Percentiles rank a stretch among this genome's conserved stretches.
Evolutionary conservation across 2,888 invertebrate genomes (phyloP).

Genomic region (Hypselothyrea guttata): DNA sequence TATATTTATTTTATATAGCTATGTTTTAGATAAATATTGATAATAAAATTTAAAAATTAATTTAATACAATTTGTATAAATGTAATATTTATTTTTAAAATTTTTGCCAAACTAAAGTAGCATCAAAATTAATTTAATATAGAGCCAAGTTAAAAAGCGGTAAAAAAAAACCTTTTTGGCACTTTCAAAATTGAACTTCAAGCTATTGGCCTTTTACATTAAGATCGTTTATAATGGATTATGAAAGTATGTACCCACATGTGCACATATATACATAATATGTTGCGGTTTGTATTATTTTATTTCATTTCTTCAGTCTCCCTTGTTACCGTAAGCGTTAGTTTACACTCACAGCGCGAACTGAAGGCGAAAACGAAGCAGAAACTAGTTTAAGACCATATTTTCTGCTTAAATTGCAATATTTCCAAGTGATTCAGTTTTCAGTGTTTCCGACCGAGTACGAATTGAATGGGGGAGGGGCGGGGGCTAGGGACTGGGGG

Average conservation of each 20-base stretch:
- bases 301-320: constrained; percentile 21
- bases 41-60: no score
- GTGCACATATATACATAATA: background rate
- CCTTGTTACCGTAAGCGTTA: constrained; percentile 29
- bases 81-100: no score
- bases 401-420: constrained; percentile 72
- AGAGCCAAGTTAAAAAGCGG: no score
- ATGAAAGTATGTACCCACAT: background rate
- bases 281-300: constrained; percentile 7
- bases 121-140: no score
- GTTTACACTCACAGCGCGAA: constrained; percentile 21
- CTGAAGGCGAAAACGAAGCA: constrained; percentile 47
- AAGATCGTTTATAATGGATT: constrained; percentile 2
- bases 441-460: constrained; percentile 12
- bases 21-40: no score
- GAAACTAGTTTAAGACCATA: constrained; percentile 78
- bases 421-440: constrained; percentile 70
- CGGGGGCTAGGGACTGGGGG: background rate
- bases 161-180: background rate
- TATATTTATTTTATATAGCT: no score
- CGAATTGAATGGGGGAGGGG: background rate
- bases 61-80: no score
- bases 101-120: no score
- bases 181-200: background rate
- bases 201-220: background rate